Evolutionary conservation across 2,888 invertebrate genomes (phyloP), one percentile per base, ranked within the genome.

Genomic region (Orchesellides sinensis): DNA sequence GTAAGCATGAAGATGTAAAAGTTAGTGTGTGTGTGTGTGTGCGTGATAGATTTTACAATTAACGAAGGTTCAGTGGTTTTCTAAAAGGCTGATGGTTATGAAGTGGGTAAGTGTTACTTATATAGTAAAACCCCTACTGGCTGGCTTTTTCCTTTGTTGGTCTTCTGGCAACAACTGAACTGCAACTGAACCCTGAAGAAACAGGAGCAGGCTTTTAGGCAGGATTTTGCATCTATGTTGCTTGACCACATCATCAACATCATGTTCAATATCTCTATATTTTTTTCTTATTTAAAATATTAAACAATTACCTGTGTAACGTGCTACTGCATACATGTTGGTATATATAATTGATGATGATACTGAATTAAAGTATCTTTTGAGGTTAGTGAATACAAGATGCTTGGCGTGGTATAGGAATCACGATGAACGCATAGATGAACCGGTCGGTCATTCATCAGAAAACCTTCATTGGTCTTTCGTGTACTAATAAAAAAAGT

Each of bases 21-120:
- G 59, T 52, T 69, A 47, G 23, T 72, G 32, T 63, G 29, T 63
- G 73, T 63, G 74, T 52, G 65, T 74, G 72, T 45, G 63, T 19
- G 29, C 19, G 23, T 52, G 61, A 32, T 54, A 47, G 47, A 56
- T 23, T 23, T 1, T n/a, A 12, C 14, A 12, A 23, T 56, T 32
- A 29, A 49, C 54, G 29, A 25, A 12, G 32, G 19, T 40, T 65
- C 10, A 14, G 1, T 14, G 8, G n/a, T 47, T 25, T 14, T 52
- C 17, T 8, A 52, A 10, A 32, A 29, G 75, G 66, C 25, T 17
- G 65, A 25, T 68, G 59, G 77, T 12, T 77, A 10, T 52, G 14
- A 78, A 78, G 78, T 78, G 78, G 78, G 78, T 78, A 78, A 78
- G 78, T 78, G 78, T 59, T 78, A 77, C 66, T 70, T n/a, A 40